Evolutionary conservation across 2,113 vertebrate species (phyloP).

Genomic region (Cephalopterus ornatus): DNA sequence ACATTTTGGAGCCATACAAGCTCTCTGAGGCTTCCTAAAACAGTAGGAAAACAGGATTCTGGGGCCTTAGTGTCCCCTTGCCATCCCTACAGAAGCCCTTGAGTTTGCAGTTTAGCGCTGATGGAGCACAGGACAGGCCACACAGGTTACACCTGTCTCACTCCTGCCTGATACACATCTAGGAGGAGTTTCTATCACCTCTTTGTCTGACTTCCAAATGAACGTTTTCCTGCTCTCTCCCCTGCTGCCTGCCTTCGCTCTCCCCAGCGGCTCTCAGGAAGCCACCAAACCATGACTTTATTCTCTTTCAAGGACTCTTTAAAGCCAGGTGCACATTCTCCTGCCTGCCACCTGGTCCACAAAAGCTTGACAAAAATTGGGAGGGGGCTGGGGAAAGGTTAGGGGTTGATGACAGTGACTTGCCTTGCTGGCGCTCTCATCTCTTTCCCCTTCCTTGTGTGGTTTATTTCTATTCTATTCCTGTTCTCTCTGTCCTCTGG

Average conservation of each 20-base stretch:
- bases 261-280: not conserved
- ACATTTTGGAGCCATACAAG: accelerated
- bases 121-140: not conserved
- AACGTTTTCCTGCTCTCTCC: not conserved
- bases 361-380: not conserved
- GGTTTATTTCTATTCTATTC: not conserved
- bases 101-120: not conserved
- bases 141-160: not conserved
- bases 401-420: not conserved
- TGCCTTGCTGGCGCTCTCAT: not conserved
- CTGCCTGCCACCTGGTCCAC: not conserved
- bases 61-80: too few relatives aligned
- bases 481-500: not conserved
- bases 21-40: not conserved
- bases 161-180: not conserved
- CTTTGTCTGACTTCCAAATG: not conserved
- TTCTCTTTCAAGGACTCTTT: not conserved
- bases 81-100: not conserved
- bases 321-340: not conserved
- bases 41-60: not conserved
- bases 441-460: not conserved
- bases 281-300: not conserved
- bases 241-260: not conserved
- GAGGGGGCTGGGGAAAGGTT: not conserved
- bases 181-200: not conserved